Evolutionary conservation across 2,888 invertebrate genomes (phyloP).

Genomic region (Ectobius pallidus): DNA sequence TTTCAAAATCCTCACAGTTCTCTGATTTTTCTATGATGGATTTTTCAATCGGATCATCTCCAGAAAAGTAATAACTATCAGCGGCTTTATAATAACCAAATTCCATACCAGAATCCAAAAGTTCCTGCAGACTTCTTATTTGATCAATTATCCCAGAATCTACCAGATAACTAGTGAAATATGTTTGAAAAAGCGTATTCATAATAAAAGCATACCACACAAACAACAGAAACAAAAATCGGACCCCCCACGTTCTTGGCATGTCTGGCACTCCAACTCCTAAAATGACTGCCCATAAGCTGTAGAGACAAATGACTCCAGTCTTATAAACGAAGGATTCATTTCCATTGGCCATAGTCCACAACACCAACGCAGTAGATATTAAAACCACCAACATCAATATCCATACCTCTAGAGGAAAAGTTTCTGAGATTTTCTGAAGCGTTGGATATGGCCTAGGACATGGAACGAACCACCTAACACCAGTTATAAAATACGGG

Average conservation of each 20-base stretch:
- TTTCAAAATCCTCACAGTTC: background rate
- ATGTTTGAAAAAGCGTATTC: background rate
- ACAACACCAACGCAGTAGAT: background rate
- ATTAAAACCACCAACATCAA: background rate
- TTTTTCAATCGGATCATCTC: background rate
- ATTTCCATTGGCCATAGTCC: background rate
- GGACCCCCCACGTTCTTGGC: background rate
- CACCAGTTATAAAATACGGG: background rate
- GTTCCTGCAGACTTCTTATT: background rate
- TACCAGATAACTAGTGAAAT: background rate
- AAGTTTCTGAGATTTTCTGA: background rate
- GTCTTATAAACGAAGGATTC: background rate
- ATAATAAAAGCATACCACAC: slow-evolving; percentile 1
- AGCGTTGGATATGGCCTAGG: background rate
- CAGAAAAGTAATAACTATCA: background rate
- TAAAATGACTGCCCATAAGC: background rate
- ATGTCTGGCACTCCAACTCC: background rate
- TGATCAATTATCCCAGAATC: background rate
- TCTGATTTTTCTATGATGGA: background rate
- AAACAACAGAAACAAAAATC: background rate
- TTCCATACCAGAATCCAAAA: background rate
- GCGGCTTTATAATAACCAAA: background rate
- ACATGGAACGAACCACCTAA: background rate
- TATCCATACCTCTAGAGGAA: background rate
- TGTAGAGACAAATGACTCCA: background rate